Percentiles rank a stretch among this genome's conserved stretches.
These are phyloP conservation scores for Tichodroma muraria DNA, from an alignment of 2,113 vertebrate genomes.

Conservation along the genomic window DNA sequence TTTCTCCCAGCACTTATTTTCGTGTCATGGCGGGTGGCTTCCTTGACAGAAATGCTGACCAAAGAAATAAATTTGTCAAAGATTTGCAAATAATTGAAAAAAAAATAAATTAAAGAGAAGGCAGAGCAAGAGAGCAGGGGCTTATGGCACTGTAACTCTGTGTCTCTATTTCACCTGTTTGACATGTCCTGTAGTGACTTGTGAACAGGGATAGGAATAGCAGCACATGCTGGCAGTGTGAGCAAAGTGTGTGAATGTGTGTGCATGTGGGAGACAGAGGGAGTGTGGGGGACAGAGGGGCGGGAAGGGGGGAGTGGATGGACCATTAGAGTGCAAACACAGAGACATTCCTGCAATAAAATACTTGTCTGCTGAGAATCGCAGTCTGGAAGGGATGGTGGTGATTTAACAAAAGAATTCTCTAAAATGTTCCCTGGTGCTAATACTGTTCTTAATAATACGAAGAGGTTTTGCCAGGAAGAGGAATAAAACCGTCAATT, in stretches of 20 bases:
- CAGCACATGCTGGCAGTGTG: not conserved
- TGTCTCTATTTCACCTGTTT: constrained; percentile 28
- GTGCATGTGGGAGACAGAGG: not conserved
- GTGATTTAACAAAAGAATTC: constrained; percentile 33
- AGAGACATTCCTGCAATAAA: constrained; percentile 23
- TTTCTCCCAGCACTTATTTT: not conserved
- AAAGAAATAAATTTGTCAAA: not conserved
- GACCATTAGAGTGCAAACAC: not conserved
- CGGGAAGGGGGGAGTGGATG: not conserved
- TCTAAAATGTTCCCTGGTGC: not conserved
- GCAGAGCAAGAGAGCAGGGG: not conserved
- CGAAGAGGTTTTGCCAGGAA: not conserved
- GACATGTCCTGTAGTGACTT: not conserved
- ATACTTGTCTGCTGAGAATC: constrained; percentile 6
- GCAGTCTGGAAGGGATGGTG: not conserved
- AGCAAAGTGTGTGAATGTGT: not conserved
- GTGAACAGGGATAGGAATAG: not conserved
- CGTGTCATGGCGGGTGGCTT: not conserved
- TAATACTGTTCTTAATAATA: constrained; percentile 10
- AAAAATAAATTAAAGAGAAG: not conserved
- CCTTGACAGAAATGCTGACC: not conserved
- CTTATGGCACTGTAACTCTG: not conserved
- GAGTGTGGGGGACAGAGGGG: not conserved
- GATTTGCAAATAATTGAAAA: not conserved
- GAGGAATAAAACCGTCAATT: not conserved